phyloP scores from a whole-genome alignment of 2,113 vertebrate species.

The Spea multiplicata region DNA sequence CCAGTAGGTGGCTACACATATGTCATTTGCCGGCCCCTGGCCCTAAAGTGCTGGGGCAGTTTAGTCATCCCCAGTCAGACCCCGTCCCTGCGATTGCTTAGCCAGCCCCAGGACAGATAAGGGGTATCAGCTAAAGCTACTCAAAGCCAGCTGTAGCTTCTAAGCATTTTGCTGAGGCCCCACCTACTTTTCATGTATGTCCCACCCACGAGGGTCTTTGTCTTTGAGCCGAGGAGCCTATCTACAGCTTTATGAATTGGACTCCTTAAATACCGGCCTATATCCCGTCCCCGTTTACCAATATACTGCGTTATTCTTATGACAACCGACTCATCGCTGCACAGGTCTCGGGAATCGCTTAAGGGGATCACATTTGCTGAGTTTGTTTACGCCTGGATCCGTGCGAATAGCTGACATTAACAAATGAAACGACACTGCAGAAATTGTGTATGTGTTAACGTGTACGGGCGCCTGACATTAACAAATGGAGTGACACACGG shows the following conservation, averaged over 20 bases:
- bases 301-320: background rate
- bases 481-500: constrained; percentile 20
- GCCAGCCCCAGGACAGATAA: background rate
- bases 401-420: constrained; percentile 31
- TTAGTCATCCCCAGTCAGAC: background rate
- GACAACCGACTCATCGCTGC: background rate
- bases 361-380: background rate
- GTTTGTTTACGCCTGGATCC: constrained; percentile 13
- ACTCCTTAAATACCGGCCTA: too few relatives aligned
- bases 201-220: too few relatives aligned
- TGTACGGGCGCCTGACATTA: constrained; percentile 24
- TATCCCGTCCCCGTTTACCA: background rate
- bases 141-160: too few relatives aligned
- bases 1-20: too few relatives aligned
- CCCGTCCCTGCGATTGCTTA: background rate
- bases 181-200: too few relatives aligned
- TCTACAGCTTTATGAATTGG: too few relatives aligned
- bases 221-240: too few relatives aligned
- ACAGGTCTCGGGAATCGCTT: background rate
- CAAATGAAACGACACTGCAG: constrained; percentile 9
- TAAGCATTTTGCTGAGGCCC: too few relatives aligned
- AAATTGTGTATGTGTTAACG: constrained; percentile 11
- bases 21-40: too few relatives aligned
- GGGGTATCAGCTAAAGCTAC: too few relatives aligned
- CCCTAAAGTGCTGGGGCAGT: too few relatives aligned